phyloP scores from a whole-genome alignment of 1,140 invertebrate species.

The Drosophila pandora region DNA sequence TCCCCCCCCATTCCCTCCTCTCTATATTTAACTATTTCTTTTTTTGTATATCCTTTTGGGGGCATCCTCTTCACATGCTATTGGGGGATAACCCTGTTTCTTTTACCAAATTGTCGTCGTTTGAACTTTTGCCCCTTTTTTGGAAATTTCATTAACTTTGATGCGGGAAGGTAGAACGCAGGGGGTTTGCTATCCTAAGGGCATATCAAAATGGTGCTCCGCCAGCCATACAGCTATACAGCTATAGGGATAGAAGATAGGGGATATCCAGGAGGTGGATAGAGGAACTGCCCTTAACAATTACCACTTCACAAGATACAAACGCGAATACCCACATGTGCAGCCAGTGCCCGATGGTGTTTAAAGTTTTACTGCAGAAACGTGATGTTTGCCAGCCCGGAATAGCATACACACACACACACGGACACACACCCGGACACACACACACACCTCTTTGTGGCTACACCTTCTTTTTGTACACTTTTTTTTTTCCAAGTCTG shows the following conservation, averaged over 20 bases:
- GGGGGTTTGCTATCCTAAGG: background rate
- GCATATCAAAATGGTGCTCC: no score
- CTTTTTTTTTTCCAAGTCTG: no score
- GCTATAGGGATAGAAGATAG: background rate
- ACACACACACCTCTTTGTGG: background rate
- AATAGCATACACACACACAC: background rate
- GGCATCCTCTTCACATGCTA: no score
- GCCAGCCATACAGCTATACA: no score
- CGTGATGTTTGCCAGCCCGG: conserved; percentile 57
- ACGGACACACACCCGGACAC: no score
- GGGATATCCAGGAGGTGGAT: background rate
- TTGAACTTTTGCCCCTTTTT: conserved; percentile 46
- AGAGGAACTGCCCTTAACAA: conserved; percentile 44
- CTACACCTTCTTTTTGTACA: background rate
- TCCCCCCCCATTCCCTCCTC: no score
- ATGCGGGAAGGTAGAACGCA: conserved; percentile 47
- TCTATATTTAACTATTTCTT: background rate
- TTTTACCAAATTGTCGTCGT: conserved; percentile 43
- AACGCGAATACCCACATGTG: conserved; percentile 8
- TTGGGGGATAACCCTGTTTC: background rate
- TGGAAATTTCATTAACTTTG: conserved; percentile 74
- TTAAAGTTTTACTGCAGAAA: conserved; percentile 64
- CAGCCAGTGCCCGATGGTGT: conserved; percentile 3
- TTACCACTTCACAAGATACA: conserved; percentile 39
- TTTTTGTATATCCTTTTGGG: background rate